Evolutionary conservation across 2,888 invertebrate species (phyloP), one percentile per base, ranked within the genome.

Genomic region (Thalpophila matura): DNA sequence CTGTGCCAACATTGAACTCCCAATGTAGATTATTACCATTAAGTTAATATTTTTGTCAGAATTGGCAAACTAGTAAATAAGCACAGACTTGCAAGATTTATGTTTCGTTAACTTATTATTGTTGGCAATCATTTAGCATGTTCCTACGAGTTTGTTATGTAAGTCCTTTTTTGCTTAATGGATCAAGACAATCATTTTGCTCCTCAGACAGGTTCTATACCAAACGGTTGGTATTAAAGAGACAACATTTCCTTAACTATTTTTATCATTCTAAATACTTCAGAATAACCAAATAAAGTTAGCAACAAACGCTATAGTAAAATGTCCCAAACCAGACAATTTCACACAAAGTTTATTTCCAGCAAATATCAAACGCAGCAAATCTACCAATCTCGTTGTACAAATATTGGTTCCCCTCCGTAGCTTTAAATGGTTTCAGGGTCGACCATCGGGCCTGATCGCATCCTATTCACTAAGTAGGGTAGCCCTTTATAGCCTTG

Each of bases 351-450:
- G 33, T 63, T 66, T 75, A 66, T 63, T 60, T 69, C 33, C 14
- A 33, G 35, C 38, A 55, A 78, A 66, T 65, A 70, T 63, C 33
- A 58, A 62, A 56, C 27, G 54, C 38, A 29, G 59, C 46, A 56
- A 60, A 62, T 74, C 59, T 58, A 54, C 62, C 71, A 68, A 79
- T 80, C 59, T 50, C 46, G 37, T 40, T 46, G 43, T 27, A 20
- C 66, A 71, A 74, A 80, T 74, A 77, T 80, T 74, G 67, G 67
- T 68, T 66, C 35, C 29, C 43, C 33, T 46, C 27, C 47, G 54
- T 31, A 57, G 37, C 55, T 57, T 59, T 45, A 54, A 54, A 68
- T 61, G 53, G 51, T 60, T 57, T 61, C 40, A 31, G 51, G 53
- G 54, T 27, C 38, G 31, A 35, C 59, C 31, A 38, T 22, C 35